Percentiles rank a stretch among this genome's conserved stretches.
Conservation (phyloP, 1,140 invertebrate genomes). For the Trichomalopsis sarcophagae region DNA sequence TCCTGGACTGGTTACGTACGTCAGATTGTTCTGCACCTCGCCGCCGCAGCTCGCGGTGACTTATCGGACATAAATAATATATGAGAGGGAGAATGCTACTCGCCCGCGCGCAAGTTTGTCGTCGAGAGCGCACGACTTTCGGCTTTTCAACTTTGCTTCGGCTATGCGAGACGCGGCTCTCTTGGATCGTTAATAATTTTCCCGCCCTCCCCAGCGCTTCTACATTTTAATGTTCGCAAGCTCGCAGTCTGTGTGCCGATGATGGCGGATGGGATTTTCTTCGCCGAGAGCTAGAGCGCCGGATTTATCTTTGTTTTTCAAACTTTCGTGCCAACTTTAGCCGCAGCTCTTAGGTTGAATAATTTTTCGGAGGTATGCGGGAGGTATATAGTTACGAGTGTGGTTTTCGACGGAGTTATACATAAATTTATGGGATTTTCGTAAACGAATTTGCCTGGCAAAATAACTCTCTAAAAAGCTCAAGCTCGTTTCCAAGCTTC, state of each 20-base stretch:
- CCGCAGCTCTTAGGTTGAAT: not conserved
- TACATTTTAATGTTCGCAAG: not conserved
- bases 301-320: not conserved
- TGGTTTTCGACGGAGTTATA: too few relatives aligned
- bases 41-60: constrained; percentile 85
- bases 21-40: constrained; percentile 87
- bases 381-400: too few relatives aligned
- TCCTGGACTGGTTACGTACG: constrained; percentile 88
- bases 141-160: too few relatives aligned
- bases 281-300: not conserved
- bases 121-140: too few relatives aligned
- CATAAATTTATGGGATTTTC: too few relatives aligned
- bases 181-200: not conserved
- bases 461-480: too few relatives aligned
- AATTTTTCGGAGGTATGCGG: not conserved
- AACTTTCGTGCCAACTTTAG: too few relatives aligned
- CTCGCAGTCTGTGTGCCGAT: too few relatives aligned
- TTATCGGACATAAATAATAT: constrained; percentile 65
- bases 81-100: constrained; percentile 6
- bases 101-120: too few relatives aligned
- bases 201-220: not conserved
- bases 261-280: not conserved
- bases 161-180: too few relatives aligned
- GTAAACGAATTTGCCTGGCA: too few relatives aligned
- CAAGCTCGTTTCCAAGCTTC: too few relatives aligned